Evolutionary conservation across 2,113 vertebrate species (phyloP).

Genomic region (Mystacornis crossleyi): DNA sequence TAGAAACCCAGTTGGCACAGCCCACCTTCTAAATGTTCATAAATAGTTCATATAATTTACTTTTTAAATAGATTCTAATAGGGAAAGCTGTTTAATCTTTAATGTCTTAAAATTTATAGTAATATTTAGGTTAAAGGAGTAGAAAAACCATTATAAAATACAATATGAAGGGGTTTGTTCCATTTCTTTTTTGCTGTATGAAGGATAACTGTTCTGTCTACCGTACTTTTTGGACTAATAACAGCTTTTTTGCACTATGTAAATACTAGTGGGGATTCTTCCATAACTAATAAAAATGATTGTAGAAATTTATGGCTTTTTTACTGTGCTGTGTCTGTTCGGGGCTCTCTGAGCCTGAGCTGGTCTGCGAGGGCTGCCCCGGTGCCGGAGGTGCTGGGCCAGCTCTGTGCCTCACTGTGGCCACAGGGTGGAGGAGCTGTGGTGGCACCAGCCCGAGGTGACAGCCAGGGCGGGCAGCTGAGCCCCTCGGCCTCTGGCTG

Average conservation of each 20-base stretch:
- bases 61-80: constrained; percentile 71
- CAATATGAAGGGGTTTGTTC: constrained; percentile 72
- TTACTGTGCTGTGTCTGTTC: background rate
- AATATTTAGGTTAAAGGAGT: constrained; percentile 70
- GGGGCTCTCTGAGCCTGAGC: accelerated
- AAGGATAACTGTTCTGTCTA: constrained; percentile 77
- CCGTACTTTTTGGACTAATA: constrained; percentile 77
- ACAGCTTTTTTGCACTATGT: constrained; percentile 95
- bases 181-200: constrained; percentile 72
- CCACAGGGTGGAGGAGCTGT: background rate
- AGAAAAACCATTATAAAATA: constrained; percentile 65
- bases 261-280: constrained; percentile 87
- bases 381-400: accelerated
- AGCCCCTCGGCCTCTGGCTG: background rate
- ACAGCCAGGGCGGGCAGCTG: background rate
- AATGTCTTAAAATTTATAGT: constrained; percentile 71
- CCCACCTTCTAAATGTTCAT: constrained; percentile 72
- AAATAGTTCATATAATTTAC: constrained; percentile 54
- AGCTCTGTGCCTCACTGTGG: background rate
- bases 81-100: constrained; percentile 74
- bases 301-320: constrained; percentile 75
- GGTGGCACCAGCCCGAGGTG: background rate
- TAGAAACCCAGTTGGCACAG: constrained; percentile 70
- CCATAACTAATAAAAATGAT: constrained; percentile 90
- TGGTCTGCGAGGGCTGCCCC: background rate